phyloP scores from a whole-genome alignment of 1,140 invertebrate genomes.

The fruit fly (Drosophila melanogaster) region Release_6_plus_ISO1_MT NT_033779.5:3361001-3361500 shows the following conservation, averaged over 20 bases:
- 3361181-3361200: slow-evolving; percentile 39
- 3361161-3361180: slow-evolving; percentile 39
- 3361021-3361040: slow-evolving; percentile 84
- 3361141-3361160: slow-evolving; percentile 56
- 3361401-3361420: slow-evolving; percentile 59
- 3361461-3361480: slow-evolving; percentile 50
- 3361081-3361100: slow-evolving; percentile 90
- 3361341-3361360: slow-evolving; percentile 19
- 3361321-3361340: slow-evolving; percentile 29
- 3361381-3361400: slow-evolving; percentile 48
- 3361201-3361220: slow-evolving; percentile 46
- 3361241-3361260: slow-evolving; percentile 57
- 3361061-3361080: slow-evolving; percentile 92
- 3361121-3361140: slow-evolving; percentile 86
- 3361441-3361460: slow-evolving; percentile 63
- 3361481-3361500: slow-evolving; percentile 50
- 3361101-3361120: slow-evolving; percentile 88
- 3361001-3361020: slow-evolving; percentile 65
- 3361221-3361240: slow-evolving; percentile 52
- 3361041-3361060: slow-evolving; percentile 87
- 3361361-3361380: slow-evolving; percentile 52
- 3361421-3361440: slow-evolving; percentile 69
- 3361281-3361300: slow-evolving; percentile 37
- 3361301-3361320: slow-evolving; percentile 28
- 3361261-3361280: slow-evolving; percentile 47